phyloP scores from a whole-genome alignment of 2,797 vertebrate genomes.

The Trachurus trachurus region DNA sequence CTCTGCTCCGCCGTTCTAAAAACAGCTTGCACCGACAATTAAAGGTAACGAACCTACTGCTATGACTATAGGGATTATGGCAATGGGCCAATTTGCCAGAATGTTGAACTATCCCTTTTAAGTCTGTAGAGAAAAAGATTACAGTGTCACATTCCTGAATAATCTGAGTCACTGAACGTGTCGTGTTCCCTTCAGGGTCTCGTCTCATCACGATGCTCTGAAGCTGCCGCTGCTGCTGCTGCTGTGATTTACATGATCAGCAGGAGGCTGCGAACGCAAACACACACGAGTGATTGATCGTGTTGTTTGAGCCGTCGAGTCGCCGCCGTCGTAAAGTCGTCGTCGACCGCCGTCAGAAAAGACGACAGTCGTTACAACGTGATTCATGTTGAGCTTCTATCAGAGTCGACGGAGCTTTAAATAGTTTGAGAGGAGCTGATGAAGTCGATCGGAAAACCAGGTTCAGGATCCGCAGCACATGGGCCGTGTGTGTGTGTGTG shows the following conservation, averaged over 20 bases:
- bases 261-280: slow-evolving; percentile 33
- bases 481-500: neutral
- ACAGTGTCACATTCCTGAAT: neutral
- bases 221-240: slow-evolving; percentile 39
- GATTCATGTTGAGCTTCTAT: slow-evolving; percentile 54
- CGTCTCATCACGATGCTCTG: slow-evolving; percentile 30
- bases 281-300: slow-evolving; percentile 53
- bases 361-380: slow-evolving; percentile 34
- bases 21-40: too few relatives aligned
- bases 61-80: too few relatives aligned
- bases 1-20: too few relatives aligned
- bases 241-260: slow-evolving; percentile 43
- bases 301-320: slow-evolving; percentile 51
- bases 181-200: neutral
- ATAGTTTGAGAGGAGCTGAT: slow-evolving; percentile 58
- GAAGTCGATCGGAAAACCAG: slow-evolving; percentile 47
- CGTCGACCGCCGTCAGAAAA: slow-evolving; percentile 17
- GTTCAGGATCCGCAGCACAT: slow-evolving; percentile 34
- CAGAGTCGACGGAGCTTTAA: slow-evolving; percentile 59
- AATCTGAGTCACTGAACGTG: neutral
- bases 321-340: slow-evolving; percentile 42
- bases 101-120: too few relatives aligned
- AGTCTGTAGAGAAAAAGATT: too few relatives aligned
- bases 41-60: too few relatives aligned
- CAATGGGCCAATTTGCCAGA: too few relatives aligned